Percentiles rank a stretch among this genome's conserved stretches.
Conservation (phyloP, 92 coral and sea anemone genomes). For the Muricea muricata region DNA sequence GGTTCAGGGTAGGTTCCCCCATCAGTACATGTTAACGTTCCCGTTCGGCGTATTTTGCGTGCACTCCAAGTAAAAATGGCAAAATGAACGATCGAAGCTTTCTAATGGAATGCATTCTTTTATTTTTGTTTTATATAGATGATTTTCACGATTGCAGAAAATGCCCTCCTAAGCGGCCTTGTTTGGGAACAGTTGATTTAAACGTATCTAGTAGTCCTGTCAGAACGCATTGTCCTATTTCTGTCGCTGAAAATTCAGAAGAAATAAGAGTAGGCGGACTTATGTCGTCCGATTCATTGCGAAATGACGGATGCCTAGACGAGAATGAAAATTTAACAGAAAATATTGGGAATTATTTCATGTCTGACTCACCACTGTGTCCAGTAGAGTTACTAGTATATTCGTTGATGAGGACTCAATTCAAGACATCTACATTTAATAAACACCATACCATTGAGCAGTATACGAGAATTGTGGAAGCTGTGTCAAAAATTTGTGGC, state of each 20-base stretch:
- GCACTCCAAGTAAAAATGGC: no score
- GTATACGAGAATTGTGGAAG: neutral
- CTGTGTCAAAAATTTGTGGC: neutral
- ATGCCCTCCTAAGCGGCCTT: no score
- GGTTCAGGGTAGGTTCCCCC: no score
- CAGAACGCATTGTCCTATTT: neutral
- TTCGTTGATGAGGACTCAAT: neutral
- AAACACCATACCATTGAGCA: neutral
- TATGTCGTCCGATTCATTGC: neutral
- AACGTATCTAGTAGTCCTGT: neutral
- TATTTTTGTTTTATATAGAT: no score
- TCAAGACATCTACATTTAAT: neutral
- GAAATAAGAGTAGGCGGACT: neutral
- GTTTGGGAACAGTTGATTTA: neutral
- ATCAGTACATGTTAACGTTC: no score
- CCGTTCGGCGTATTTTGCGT: no score
- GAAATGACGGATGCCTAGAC: neutral
- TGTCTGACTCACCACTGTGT: neutral
- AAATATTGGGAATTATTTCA: neutral
- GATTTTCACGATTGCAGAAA: no score
- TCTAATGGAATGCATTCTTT: no score
- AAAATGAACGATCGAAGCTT: no score
- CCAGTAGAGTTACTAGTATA: neutral
- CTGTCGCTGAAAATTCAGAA: neutral
- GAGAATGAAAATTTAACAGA: neutral